Evolutionary conservation across 2,888 invertebrate species (phyloP), one percentile per base, ranked within the genome.

Genomic region (Diarsia brunnea): DNA sequence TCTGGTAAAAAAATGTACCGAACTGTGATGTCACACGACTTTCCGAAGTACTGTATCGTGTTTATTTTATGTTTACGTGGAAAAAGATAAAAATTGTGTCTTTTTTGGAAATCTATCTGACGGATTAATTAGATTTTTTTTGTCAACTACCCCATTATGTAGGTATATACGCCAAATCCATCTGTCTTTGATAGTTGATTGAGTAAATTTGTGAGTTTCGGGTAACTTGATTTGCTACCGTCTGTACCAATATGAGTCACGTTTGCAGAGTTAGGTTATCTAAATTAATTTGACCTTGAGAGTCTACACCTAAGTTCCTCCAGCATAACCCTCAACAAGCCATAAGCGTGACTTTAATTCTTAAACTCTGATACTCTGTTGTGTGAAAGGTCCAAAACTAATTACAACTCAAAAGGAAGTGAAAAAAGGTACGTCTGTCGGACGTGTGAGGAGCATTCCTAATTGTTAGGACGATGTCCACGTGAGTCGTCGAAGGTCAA

Each of bases 351-450:
- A 65, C 74, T 38, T 27, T 11, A 81, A 51, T 78, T 64, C 24
- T 19, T 1, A 38, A 74, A 45, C 5, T 24, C 0, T 14, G 4
- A 63, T 27, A 49, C 49, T 7, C 16, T 61, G 64, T 31, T 24
- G 47, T 69, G 53, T 61, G 27, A 84, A 80, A 69, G 70, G 70
- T 81, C 47, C 19, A 75, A 82, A 82, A 84, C 75, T 72, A 82
- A 81, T 81, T 75, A 84, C 53, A 67, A 58, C n/a, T 64, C 45
- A 67, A 55, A 72, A 84, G 76, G 75, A 84, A 81, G 53, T 72
- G 19, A 66, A 53, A 83, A 84, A 67, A 63, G 60, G 70, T 70
- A 61, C 63, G 67, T 67, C 24, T 70, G 38, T 53, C 11, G 24
- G n/a, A 53, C 67, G 70, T 60, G 73, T 73, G 81, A 66, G 71